Conservation (phyloP, 53 echinoderm and acorn worm species). For the Apostichopus leukothele region DNA sequence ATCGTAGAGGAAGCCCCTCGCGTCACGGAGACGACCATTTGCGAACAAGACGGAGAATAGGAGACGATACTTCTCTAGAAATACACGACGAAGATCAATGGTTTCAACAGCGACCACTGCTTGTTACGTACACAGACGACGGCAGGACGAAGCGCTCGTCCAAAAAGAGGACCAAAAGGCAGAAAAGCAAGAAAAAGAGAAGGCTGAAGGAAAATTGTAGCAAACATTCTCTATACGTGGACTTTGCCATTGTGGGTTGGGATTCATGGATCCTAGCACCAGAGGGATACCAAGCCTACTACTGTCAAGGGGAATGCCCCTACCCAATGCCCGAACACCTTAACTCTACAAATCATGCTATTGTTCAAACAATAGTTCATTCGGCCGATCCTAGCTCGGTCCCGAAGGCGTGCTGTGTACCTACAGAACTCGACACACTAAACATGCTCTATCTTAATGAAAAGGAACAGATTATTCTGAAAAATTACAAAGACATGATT, state of each 20-base stretch:
- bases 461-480: constrained; percentile 80
- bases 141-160: constrained; percentile 78
- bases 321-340: constrained; percentile 86
- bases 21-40: constrained; percentile 72
- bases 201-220: constrained; percentile 80
- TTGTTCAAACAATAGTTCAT: constrained; percentile 97
- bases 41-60: constrained; percentile 55
- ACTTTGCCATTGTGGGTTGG: constrained; percentile 94
- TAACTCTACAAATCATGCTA: constrained; percentile 93
- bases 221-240: constrained; percentile 85
- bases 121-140: constrained; percentile 91
- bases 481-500: constrained; percentile 97
- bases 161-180: constrained; percentile 50
- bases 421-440: constrained; percentile 91
- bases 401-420: constrained; percentile 95
- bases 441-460: constrained; percentile 96
- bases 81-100: constrained; percentile 68
- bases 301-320: constrained; percentile 97
- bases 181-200: constrained; percentile 64
- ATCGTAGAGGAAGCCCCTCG: constrained; percentile 64
- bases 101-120: constrained; percentile 77
- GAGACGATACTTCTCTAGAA: constrained; percentile 48
- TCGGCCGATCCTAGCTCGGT: constrained; percentile 86
- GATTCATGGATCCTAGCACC: constrained; percentile 98
- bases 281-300: constrained; percentile 91